Evolutionary conservation across 2,888 invertebrate species (phyloP), one percentile per base, ranked within the genome.

Genomic region (Macaria notata): DNA sequence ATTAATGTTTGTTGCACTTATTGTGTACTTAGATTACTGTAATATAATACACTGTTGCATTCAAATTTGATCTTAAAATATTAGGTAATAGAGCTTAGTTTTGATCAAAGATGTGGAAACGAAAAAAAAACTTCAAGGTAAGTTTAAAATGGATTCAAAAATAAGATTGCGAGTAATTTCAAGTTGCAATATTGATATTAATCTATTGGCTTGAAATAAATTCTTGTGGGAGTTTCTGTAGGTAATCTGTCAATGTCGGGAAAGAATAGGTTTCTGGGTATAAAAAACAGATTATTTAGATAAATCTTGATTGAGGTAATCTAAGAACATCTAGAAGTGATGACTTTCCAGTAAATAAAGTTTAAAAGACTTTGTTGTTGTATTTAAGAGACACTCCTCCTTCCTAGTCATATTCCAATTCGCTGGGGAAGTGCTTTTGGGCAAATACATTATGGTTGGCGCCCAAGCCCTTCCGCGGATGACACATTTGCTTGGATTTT

Each of bases 1-100:
- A 90, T 90, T 90, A 86, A 90, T 90, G 90, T 81, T 78, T 78
- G 77, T 61, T 80, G 81, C 75, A 76, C 74, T 73, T 78, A 77
- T 78, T 76, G 76, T 76, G 76, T 77, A 69, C 75, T 75, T 72
- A 70, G 72, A 76, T 75, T 71, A 75, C 71, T 66, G 63, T 58
- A 66, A 62, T 39, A 61, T 59, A 63, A 61, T 0, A 41, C 5
- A 9, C 4, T 9, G 9, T 1, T 4, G 29, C 31, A 31, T n/a
- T 46, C 33, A 41, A 54, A 63, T 62, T 57, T 46, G 74, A 70
- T 69, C 66, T 19, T 59, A 38, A 62, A 68, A 74, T 68, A 60
- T 75, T 66, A 66, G 4, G 0, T 5, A 4, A 51, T 60, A 63
- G 49, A 57, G 55, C 49, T 33, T 33, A 45, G 29, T 70, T 75